Evolutionary conservation across 2,113 vertebrate species (phyloP), one percentile per base, ranked within the genome.

Genomic region (Lipotes vexillifer): DNA sequence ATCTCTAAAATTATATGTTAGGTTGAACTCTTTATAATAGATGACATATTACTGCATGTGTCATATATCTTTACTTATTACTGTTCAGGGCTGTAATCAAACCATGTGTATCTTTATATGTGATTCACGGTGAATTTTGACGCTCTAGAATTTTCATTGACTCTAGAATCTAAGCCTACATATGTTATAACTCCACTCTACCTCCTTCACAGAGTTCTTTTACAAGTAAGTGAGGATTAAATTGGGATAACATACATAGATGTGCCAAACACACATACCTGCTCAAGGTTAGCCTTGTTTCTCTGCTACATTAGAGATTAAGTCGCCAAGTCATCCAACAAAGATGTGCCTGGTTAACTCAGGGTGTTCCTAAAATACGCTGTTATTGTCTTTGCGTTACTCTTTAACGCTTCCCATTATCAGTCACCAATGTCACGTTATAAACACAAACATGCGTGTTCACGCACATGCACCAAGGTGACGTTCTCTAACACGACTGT

Each of bases 111-210:
- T 86, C 38, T 85, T 96, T 85, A 59, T 33, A 69, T 33, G 59
- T 68, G 29, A 78, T 68, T 66, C 33, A n/a, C 66, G 81, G 57
- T 80, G 93, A 97, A 78, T 68, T 96, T 96, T 49, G 41, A 90
- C 49, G 49, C 38, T 75, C 33, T 44, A 27, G 90, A 86, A 68
- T 68, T 72, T 92, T 86, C 29, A 65, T n/a, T 86, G 63, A 89
- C 57, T 63, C 90, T 86, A 69, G 41, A 71, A 84, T 75, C 13
- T 84, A 87, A 87, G 17, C 52, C 68, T 89, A 83, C 44, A 72
- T 49, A 15, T 68, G 33, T 36, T 65, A 27, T 84, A 81, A 83
- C 61, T 96, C 44, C 23, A 74, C 11, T 83, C 11, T 49, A 21
- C 10, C 44, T 84, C 41, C 36, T 94, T 85, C 72, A 63, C 21